phyloP scores from a whole-genome alignment of 2,113 vertebrate genomes.

The Indicator indicator region DNA sequence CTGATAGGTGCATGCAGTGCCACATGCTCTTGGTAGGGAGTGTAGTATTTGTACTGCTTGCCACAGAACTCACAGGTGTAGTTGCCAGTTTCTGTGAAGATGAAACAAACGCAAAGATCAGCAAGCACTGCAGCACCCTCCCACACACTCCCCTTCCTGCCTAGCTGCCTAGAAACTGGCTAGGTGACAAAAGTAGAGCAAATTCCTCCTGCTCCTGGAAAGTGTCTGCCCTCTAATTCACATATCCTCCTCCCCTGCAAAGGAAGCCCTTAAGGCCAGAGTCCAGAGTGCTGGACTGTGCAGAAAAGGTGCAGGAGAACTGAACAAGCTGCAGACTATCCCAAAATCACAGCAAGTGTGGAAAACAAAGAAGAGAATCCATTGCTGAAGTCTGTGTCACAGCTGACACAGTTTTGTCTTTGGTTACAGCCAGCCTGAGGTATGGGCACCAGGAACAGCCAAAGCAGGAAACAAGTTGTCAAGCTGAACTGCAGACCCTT shows the following conservation, averaged over 20 bases:
- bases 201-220: not conserved
- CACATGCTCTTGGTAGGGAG: conserved; percentile 98
- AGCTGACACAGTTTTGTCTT: not conserved
- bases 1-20: conserved; percentile 96
- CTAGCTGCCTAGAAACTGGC: not conserved
- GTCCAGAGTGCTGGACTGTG: not conserved
- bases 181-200: not conserved
- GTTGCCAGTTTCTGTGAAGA: conserved; percentile 91
- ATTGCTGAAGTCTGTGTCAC: not conserved
- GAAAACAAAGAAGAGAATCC: not conserved
- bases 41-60: conserved; percentile 99
- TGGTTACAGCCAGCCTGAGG: not conserved
- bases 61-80: conserved; percentile 97
- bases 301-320: not conserved
- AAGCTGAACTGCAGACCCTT: not conserved
- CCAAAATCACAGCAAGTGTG: not conserved
- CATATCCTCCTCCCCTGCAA: not conserved
- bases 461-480: not conserved
- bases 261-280: not conserved
- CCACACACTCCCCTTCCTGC: not conserved
- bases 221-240: not conserved
- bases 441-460: not conserved
- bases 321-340: not conserved
- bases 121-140: not conserved
- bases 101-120: conserved; percentile 16